These are phyloP conservation scores for Dendroctonus valens DNA, from an alignment of 1,140 invertebrate species.

Conservation along the genomic window DNA sequence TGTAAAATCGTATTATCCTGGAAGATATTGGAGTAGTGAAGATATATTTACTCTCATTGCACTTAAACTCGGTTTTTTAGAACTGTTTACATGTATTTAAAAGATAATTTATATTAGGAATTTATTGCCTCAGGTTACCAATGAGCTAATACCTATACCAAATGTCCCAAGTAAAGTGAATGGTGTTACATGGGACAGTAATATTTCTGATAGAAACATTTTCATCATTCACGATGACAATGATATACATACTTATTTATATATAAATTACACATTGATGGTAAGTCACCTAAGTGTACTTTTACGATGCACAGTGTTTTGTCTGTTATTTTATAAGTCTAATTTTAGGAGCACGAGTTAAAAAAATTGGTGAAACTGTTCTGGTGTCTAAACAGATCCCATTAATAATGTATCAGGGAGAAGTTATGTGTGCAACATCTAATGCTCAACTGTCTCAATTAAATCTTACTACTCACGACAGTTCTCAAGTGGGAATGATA, in stretches of 20 bases:
- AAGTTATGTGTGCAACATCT: slow-evolving; percentile 71
- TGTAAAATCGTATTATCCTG: background rate
- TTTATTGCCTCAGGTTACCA: slow-evolving; percentile 56
- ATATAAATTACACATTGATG: slow-evolving; percentile 75
- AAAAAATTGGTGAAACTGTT: slow-evolving; percentile 68
- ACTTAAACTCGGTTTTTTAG: too few species aligned
- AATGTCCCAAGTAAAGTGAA: slow-evolving; percentile 64
- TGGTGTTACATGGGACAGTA: slow-evolving; percentile 90
- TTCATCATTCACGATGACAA: slow-evolving; percentile 82
- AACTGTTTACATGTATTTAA: too few species aligned
- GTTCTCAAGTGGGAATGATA: slow-evolving; percentile 35
- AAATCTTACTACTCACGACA: slow-evolving; percentile 66
- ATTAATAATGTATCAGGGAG: slow-evolving; percentile 77
- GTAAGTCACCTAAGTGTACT: too few species aligned
- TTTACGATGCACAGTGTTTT: too few species aligned
- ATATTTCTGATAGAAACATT: slow-evolving; percentile 76
- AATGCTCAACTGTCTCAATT: slow-evolving; percentile 72
- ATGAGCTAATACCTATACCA: slow-evolving; percentile 60
- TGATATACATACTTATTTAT: slow-evolving; percentile 77
- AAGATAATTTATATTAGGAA: too few species aligned
- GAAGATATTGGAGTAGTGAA: too few species aligned
- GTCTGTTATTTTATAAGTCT: background rate
- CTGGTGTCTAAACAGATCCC: slow-evolving; percentile 80
- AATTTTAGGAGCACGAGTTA: slow-evolving; percentile 57
- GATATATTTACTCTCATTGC: too few species aligned